Percentiles rank a stretch among this genome's conserved stretches.
phyloP scores from a whole-genome alignment of 2,797 vertebrate genomes.

The Myotis planiceps region DNA sequence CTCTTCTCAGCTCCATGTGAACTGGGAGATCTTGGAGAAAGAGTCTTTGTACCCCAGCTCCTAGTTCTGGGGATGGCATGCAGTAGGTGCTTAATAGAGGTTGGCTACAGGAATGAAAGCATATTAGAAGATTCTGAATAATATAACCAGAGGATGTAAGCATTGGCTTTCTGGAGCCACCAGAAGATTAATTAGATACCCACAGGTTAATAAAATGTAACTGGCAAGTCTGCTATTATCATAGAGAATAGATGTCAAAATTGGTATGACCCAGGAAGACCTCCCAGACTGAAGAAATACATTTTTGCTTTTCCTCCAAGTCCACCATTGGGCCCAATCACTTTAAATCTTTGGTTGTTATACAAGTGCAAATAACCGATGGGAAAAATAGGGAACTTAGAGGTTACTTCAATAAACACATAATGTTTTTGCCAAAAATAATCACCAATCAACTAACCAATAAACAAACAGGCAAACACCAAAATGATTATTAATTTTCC shows the following conservation, averaged over 20 bases:
- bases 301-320: background rate
- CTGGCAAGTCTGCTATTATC: background rate
- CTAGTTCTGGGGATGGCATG: background rate
- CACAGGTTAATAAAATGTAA: background rate
- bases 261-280: background rate
- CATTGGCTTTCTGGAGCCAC: background rate
- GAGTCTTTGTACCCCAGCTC: background rate
- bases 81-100: background rate
- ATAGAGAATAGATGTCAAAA: background rate
- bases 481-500: background rate
- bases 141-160: background rate
- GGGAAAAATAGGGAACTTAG: background rate
- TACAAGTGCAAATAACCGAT: background rate
- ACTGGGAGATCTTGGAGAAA: background rate
- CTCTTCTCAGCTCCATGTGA: background rate
- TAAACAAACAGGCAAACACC: background rate
- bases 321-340: background rate
- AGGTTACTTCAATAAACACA: background rate
- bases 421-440: background rate
- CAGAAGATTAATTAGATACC: background rate
- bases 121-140: background rate
- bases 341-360: background rate
- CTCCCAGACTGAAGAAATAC: background rate
- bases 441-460: background rate
- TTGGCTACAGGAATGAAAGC: background rate